Percentiles rank a stretch among this genome's conserved stretches.
Evolutionary conservation across 2,797 vertebrate genomes (phyloP).

Genomic region (Menidia menidia): DNA sequence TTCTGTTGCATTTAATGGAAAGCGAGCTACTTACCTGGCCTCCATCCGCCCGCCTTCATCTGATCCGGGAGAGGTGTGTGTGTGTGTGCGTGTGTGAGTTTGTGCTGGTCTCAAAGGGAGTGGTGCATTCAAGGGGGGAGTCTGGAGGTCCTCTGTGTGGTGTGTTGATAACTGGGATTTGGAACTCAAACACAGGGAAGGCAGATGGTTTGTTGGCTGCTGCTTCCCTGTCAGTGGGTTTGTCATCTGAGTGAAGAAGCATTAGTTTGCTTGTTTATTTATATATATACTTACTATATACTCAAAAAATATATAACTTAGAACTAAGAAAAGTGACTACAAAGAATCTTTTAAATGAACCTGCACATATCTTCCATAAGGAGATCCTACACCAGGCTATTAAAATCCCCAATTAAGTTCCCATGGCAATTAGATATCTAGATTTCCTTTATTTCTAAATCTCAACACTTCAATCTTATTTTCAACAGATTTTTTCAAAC

Average conservation of each 20-base stretch:
- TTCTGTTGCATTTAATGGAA: conserved; percentile 63
- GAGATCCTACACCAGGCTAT: too few species aligned
- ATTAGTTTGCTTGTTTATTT: conserved; percentile 9
- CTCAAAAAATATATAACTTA: too few species aligned
- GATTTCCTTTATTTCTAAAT: too few species aligned
- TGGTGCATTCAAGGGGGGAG: conserved; percentile 48
- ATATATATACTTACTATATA: too few species aligned
- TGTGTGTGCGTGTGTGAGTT: conserved; percentile 24
- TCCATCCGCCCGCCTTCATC: conserved; percentile 52
- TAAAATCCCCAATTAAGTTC: too few species aligned
- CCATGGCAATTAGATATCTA: too few species aligned
- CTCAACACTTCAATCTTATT: too few species aligned
- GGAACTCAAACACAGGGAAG: conserved; percentile 76
- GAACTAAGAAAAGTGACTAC: too few species aligned
- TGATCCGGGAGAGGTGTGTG: conserved; percentile 43
- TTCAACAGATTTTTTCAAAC: too few species aligned
- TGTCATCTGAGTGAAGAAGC: conserved; percentile 37
- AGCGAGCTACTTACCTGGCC: conserved; percentile 52
- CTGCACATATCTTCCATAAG: too few species aligned
- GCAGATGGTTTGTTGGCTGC: conserved; percentile 82
- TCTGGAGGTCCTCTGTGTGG: conserved; percentile 73
- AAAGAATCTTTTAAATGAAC: too few species aligned
- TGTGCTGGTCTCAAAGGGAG: conserved; percentile 51
- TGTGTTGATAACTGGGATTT: conserved; percentile 85
- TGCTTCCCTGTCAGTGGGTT: conserved; percentile 46